Conservation (phyloP, 2,797 vertebrate genomes). For the Cyprinodon diabolis region DNA sequence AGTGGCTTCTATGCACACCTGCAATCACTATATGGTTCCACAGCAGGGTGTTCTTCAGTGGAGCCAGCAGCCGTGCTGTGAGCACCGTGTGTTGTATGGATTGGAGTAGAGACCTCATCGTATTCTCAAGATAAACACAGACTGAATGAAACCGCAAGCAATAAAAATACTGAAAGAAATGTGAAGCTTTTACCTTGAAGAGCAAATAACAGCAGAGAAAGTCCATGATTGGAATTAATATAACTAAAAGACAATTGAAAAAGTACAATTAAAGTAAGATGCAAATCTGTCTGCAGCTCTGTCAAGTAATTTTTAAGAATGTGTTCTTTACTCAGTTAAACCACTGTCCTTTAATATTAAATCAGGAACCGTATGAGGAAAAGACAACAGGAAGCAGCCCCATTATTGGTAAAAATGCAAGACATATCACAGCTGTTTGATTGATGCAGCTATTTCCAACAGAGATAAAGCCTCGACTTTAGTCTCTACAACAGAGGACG, state of each 20-base stretch:
- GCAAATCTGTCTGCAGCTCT: not conserved
- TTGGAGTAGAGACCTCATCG: constrained; percentile 45
- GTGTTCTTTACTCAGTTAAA: constrained; percentile 55
- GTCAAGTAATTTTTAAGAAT: constrained; percentile 19
- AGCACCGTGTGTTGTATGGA: constrained; percentile 58
- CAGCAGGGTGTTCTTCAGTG: constrained; percentile 62
- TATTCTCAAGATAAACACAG: constrained; percentile 46
- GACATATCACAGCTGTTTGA: constrained; percentile 76
- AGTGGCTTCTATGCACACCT: constrained; percentile 72
- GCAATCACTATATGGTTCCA: constrained; percentile 68
- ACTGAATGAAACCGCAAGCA: constrained; percentile 26
- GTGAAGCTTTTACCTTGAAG: constrained; percentile 3
- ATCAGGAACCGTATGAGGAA: constrained; percentile 79
- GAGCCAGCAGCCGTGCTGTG: constrained; percentile 64
- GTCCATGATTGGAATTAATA: constrained; percentile 8
- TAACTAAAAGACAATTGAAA: constrained; percentile 5
- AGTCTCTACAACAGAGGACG: constrained; percentile 76
- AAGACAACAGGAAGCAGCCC: constrained; percentile 75
- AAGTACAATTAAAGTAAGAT: constrained; percentile 13
- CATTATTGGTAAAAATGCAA: constrained; percentile 78
- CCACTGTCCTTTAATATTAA: constrained; percentile 71
- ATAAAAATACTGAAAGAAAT: constrained; percentile 4
- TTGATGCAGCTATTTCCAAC: constrained; percentile 79
- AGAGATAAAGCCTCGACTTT: constrained; percentile 79
- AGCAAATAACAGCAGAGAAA: not conserved